These are phyloP conservation scores for Ailuropoda melanoleuca DNA, from an alignment of 2,113 vertebrate species.

Conservation along the genomic window DNA sequence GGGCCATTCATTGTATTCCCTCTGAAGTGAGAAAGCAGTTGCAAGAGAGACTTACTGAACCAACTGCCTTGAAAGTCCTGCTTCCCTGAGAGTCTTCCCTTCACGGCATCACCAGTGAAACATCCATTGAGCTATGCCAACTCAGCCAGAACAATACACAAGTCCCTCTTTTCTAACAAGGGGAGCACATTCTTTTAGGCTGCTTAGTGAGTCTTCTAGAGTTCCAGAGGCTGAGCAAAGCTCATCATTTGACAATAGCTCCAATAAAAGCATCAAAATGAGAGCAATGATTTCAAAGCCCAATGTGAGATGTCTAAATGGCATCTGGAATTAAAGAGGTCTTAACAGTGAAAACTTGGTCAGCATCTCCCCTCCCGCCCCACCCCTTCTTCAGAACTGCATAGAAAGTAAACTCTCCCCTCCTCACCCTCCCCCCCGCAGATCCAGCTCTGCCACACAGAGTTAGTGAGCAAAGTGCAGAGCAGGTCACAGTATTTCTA, in stretches of 20 bases:
- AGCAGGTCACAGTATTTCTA: conserved; percentile 84
- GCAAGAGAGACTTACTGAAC: neutral
- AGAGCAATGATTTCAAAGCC: conserved; percentile 8
- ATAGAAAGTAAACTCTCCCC: conserved; percentile 31
- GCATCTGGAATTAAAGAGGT: neutral
- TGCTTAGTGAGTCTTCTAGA: neutral
- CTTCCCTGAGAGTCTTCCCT: neutral
- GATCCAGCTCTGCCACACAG: conserved; percentile 56
- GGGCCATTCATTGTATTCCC: neutral
- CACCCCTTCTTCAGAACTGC: conserved; percentile 13
- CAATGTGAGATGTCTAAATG: neutral
- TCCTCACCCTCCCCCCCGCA: neutral
- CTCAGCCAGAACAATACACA: neutral
- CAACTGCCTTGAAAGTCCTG: neutral
- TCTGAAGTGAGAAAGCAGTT: neutral
- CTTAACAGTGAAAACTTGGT: neutral
- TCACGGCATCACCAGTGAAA: neutral
- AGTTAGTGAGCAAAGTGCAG: conserved; percentile 76
- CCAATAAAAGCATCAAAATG: neutral
- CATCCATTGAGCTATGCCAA: neutral
- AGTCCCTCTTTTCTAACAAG: neutral
- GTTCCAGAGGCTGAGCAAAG: neutral
- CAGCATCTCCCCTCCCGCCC: neutral
- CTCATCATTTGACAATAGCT: neutral
- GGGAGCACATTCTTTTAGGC: neutral